Percentiles rank a stretch among this genome's conserved stretches.
Conservation (phyloP, 2,888 invertebrate species). For the Cerastoderma edule region DNA sequence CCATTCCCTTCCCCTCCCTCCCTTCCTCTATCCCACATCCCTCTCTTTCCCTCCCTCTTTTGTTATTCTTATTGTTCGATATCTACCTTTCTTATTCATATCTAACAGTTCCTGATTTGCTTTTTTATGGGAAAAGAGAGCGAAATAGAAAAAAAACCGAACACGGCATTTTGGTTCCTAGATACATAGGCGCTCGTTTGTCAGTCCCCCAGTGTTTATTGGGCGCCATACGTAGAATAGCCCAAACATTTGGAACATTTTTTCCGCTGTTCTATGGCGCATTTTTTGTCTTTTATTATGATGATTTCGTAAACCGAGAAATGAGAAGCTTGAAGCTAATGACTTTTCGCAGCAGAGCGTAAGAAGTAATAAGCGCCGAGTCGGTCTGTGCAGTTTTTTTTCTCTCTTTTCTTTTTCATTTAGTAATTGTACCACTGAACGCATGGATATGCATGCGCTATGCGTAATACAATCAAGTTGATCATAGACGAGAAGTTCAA, state of each 20-base stretch:
- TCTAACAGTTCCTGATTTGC: not conserved
- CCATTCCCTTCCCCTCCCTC: not conserved
- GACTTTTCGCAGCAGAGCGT: not conserved
- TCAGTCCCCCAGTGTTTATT: conserved; percentile 41
- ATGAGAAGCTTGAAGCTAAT: conserved; percentile 18
- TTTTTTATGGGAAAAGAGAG: conserved; percentile 17
- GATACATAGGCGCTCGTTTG: conserved; percentile 13
- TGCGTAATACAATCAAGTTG: too few relatives aligned
- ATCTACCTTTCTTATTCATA: too few relatives aligned
- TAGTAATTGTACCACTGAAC: too few relatives aligned
- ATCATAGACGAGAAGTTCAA: too few relatives aligned
- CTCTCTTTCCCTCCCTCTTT: not conserved
- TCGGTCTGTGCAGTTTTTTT: too few relatives aligned
- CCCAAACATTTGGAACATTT: conserved; percentile 27
- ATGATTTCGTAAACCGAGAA: conserved; percentile 25
- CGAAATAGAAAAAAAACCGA: conserved; percentile 12
- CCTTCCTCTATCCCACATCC: not conserved
- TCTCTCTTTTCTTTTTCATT: too few relatives aligned
- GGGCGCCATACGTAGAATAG: conserved; percentile 43
- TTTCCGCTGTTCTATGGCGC: conserved; percentile 13
- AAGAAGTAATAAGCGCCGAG: not conserved
- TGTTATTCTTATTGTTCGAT: too few relatives aligned
- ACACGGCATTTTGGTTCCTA: conserved; percentile 16
- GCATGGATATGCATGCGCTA: too few relatives aligned
- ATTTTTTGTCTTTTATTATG: conserved; percentile 17